phyloP scores from a whole-genome alignment of 2,113 vertebrate genomes.

The Mesembrinibis cayennensis region DNA sequence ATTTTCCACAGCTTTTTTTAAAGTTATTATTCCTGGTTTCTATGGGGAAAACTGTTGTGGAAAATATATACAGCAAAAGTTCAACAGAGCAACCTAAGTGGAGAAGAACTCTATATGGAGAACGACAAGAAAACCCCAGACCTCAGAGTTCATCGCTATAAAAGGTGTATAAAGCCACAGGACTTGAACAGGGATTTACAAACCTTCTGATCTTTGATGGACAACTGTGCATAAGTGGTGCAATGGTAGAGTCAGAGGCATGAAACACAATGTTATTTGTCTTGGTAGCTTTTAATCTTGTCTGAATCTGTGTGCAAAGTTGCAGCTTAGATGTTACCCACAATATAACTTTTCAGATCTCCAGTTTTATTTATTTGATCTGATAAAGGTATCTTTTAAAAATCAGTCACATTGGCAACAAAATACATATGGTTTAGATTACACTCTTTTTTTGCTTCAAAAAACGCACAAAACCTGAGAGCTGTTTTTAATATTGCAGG shows the following conservation, averaged over 20 bases:
- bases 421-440: not conserved
- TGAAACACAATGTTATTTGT: not conserved
- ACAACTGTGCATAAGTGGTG: rapidly evolving
- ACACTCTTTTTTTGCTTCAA: not conserved
- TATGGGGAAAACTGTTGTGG: conserved; percentile 62
- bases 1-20: conserved; percentile 28
- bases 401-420: not conserved
- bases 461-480: not conserved
- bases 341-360: not conserved
- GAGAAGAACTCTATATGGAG: conserved; percentile 11
- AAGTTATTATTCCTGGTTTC: conserved; percentile 45
- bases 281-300: not conserved
- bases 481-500: not conserved
- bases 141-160: not conserved
- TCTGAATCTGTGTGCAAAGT: not conserved
- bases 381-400: not conserved
- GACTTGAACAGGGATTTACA: not conserved
- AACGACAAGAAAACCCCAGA: not conserved
- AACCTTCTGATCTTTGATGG: not conserved
- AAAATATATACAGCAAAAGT: conserved; percentile 55
- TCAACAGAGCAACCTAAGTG: not conserved
- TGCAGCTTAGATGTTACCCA: not conserved
- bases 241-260: not conserved
- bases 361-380: not conserved
- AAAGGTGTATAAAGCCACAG: conserved; percentile 3